Conservation (phyloP, 2,797 vertebrate genomes). For the Amniataba percoides region DNA sequence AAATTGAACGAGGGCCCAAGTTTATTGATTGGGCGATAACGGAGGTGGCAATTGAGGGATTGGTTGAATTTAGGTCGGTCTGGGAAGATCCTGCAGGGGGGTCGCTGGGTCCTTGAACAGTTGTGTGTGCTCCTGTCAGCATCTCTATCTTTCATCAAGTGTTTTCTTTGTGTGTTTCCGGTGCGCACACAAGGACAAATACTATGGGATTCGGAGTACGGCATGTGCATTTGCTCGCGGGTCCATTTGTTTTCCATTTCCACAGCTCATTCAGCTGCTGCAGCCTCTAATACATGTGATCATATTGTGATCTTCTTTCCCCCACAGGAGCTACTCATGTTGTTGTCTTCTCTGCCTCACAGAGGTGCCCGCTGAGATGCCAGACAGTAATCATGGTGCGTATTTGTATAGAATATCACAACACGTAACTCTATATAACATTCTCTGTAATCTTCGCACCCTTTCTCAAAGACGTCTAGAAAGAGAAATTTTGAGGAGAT, state of each 20-base stretch:
- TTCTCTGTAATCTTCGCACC: constrained; percentile 17
- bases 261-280: constrained; percentile 11
- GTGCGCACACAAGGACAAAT: neutral
- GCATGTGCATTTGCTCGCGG: neutral
- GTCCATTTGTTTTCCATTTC: constrained; percentile 1
- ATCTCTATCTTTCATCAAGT: constrained; percentile 7
- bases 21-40: constrained; percentile 88
- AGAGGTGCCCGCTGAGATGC: constrained; percentile 11
- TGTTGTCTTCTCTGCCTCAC: constrained; percentile 4
- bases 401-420: constrained; percentile 23
- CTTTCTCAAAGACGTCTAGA: neutral
- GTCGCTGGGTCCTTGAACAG: constrained; percentile 26
- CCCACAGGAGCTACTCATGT: neutral
- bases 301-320: constrained; percentile 13
- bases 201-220: neutral
- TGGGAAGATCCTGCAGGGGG: constrained; percentile 29
- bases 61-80: constrained; percentile 69
- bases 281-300: constrained; percentile 18
- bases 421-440: neutral
- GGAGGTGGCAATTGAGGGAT: constrained; percentile 78
- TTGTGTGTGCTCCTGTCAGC: neutral
- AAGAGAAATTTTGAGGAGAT: neutral
- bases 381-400: constrained; percentile 14
- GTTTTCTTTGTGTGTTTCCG: neutral
- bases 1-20: constrained; percentile 82